A percentile compares a stretch with the other conserved stretches of the same genome.
Evolutionary conservation across 1,140 invertebrate genomes (phyloP).

Genomic region (Drosophila pandora): DNA sequence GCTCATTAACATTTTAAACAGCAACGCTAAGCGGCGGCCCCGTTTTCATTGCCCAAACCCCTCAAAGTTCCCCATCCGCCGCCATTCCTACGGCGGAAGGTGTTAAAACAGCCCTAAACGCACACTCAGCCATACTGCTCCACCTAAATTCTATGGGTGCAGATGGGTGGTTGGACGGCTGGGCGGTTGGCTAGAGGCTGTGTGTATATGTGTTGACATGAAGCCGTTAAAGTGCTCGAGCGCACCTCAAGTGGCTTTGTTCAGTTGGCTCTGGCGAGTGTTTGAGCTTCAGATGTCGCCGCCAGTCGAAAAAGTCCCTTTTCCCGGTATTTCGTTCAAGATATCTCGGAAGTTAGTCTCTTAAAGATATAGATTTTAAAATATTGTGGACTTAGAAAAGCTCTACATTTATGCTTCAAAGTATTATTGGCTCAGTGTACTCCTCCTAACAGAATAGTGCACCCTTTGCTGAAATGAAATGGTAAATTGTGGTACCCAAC

Average conservation of each 20-base stretch:
- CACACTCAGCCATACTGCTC: slow-evolving; percentile 28
- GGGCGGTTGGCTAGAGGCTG: slow-evolving; percentile 2
- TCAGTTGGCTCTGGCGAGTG: slow-evolving; percentile 76
- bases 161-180: slow-evolving; percentile 9
- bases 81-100: slow-evolving; percentile 48
- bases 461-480: slow-evolving; percentile 55
- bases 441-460: slow-evolving; percentile 11
- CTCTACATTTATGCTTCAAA: neutral
- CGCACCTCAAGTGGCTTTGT: slow-evolving; percentile 81
- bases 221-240: slow-evolving; percentile 79
- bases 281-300: slow-evolving; percentile 57
- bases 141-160: slow-evolving; percentile 26
- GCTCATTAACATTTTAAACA: slow-evolving; percentile 83
- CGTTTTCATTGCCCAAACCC: slow-evolving; percentile 30
- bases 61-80: neutral
- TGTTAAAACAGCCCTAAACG: slow-evolving; percentile 79
- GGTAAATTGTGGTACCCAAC: slow-evolving; percentile 75
- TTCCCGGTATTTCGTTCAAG: neutral
- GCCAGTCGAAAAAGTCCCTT: slow-evolving; percentile 12
- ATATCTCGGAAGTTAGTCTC: too few relatives aligned
- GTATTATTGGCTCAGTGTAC: too few relatives aligned
- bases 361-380: neutral
- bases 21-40: slow-evolving; percentile 69
- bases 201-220: slow-evolving; percentile 64
- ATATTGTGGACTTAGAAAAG: neutral